Evolutionary conservation across 2,888 invertebrate species (phyloP), one percentile per base, ranked within the genome.

Genomic region (Caenorhabditis zanzibari): DNA sequence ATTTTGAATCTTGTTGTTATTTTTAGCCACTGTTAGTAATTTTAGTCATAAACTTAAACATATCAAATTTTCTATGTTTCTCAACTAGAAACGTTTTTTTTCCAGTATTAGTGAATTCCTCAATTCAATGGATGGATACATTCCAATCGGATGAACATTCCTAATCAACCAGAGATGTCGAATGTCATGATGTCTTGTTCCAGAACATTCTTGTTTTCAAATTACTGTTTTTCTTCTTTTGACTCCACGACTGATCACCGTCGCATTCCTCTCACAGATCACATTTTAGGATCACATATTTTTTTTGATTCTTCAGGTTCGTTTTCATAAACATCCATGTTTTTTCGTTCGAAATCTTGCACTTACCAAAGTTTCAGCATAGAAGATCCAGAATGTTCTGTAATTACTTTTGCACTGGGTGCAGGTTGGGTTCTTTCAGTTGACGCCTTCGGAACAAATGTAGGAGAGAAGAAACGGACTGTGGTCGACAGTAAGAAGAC

Each of bases 351-450:
- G 19, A 41, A 61, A 41, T 24, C 14, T 26, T 61, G 59, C 59
- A 59, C 38, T 10, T 59, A 19, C 22, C 22, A 58, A 9, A 58
- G 2, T 16, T n/a, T 38, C 3, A n/a, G 38, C 61, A n/a, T 19
- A 14, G 10, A 38, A 44, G 41, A 41, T 44, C 61, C 41, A 16
- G 61, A 61, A 61, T 24, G 24, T 41, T 61, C 61, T 61, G 61
- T 41, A 61, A 61, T 41, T 24, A 24, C 5, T 24, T 24, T 16
- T 44, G 61, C 61, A 61, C 61, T 44, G 12, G 41, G 61, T 61
- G 26, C 61, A 61, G 12, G 22, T 44, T 47, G 22, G 16, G 44
- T 47, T 16, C 44, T 26, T 2, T n/a, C 16, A n/a, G 19, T 63
- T 26, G 44, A 47, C 28, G 44, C 22, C 44, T 26, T 63, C 61